phyloP scores from a whole-genome alignment of 2,113 vertebrate species.

The Rhynchomys soricoides region DNA sequence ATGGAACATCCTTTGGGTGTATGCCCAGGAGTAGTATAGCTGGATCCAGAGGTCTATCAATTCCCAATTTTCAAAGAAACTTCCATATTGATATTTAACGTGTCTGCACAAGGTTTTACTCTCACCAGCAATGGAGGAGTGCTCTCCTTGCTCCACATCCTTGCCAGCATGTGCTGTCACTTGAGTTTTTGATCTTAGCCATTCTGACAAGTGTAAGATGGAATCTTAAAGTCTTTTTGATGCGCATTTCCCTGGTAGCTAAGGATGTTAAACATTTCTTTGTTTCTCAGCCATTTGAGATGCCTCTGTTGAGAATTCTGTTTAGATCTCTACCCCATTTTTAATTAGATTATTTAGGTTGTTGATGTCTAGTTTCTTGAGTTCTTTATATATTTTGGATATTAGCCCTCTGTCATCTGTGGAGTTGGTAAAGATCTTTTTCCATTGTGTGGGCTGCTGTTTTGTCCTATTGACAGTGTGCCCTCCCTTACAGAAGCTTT shows the following conservation, averaged over 20 bases:
- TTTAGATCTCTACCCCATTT: not conserved
- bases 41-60: not conserved
- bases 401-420: not conserved
- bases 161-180: not conserved
- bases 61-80: not conserved
- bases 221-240: not conserved
- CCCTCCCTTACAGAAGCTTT: not conserved
- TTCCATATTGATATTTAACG: not conserved
- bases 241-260: not conserved
- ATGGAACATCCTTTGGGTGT: not conserved
- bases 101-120: not conserved
- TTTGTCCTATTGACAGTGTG: not conserved
- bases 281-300: not conserved
- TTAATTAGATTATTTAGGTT: not conserved
- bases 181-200: not conserved
- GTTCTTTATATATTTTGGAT: not conserved
- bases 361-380: not conserved
- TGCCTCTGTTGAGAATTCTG: not conserved
- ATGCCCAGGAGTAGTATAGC: not conserved
- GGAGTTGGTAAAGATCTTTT: not conserved
- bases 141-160: not conserved
- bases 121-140: not conserved
- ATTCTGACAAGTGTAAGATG: not conserved
- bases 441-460: not conserved
- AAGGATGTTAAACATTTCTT: not conserved